These are phyloP conservation scores for Pantherophis guttatus DNA, from an alignment of 2,113 vertebrate species.

Conservation along the genomic window DNA sequence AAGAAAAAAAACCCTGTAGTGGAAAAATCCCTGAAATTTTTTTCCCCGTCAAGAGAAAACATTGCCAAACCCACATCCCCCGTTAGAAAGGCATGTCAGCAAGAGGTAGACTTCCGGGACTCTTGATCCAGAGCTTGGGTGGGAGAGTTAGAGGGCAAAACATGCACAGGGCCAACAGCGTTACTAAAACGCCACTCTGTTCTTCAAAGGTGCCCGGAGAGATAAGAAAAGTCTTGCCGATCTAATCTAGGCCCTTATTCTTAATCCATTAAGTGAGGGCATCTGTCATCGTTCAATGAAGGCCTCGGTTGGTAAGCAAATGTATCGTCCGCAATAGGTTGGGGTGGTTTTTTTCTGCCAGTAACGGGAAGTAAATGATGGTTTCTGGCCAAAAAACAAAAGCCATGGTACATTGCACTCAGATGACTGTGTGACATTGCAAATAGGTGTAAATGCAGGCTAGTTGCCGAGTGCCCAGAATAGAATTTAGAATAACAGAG, in stretches of 20 bases:
- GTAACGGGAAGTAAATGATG: neutral
- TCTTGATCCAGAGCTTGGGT: neutral
- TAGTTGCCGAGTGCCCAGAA: no score
- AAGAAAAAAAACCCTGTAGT: neutral
- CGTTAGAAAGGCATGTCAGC: neutral
- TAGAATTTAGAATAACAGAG: no score
- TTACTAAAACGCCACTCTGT: neutral
- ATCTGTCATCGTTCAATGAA: neutral
- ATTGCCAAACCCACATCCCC: conserved; percentile 1
- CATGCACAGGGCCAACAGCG: neutral
- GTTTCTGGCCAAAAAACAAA: neutral
- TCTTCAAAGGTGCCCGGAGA: neutral
- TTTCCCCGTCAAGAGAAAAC: neutral
- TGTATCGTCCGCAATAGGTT: neutral
- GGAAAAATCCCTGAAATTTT: conserved; percentile 13
- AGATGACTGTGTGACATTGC: no score
- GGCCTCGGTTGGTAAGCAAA: neutral
- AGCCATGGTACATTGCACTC: neutral
- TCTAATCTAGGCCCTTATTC: neutral
- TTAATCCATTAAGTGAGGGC: neutral
- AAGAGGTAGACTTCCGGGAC: neutral
- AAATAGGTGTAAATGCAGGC: no score
- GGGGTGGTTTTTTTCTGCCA: no score
- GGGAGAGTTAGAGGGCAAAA: neutral
- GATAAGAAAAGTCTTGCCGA: neutral